Base-by-base conservation (phyloP, 2,113 vertebrate species). In the Egretta garzetta region DNA sequence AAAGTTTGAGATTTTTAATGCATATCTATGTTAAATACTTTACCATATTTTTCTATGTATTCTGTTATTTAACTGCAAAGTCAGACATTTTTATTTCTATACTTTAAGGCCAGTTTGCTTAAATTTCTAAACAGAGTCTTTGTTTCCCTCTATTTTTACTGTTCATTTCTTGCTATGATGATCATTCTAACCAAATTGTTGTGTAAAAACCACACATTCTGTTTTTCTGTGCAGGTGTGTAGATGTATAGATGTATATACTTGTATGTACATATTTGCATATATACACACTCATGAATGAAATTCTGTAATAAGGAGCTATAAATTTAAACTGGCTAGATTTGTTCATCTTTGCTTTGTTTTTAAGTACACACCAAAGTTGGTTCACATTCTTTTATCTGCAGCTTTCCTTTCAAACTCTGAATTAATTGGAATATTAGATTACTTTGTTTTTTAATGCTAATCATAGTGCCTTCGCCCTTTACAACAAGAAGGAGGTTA, bases 201-300 rank as follows among this genome's bases (percentile, higher is more conserved):
- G 7, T 28, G 28, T 79, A 50, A 55, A 86, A 62, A 3, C 0
- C 0, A 5, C 4, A 15, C 3, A 0, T 68, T 59, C 85, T 85
- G 9, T 6, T 49, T 8, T 67, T 53, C 35, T 73, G 9, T 88
- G 56, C 16, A 49, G 24, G 20, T 66, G 15, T 3, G 0, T 49
- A 16, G 18, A 12, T 24, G 5, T 33, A 14, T 14, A 76, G 28
- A 26, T 41, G 12, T 55, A 52, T 49, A 33, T 41, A 47, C 5
- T 62, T 67, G 2, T 62, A 24, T 15, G 16, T 63, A 59, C 1
- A 8, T 63, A 27, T 35, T 21, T 27, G 10, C 12, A 23, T 39
- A 39, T 37, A 10, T 33, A 32, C 27, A 33, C 32, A 35, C 8
- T 37, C 56, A 47, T 0, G 1, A 60, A 84, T 73, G 2, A 80